Conservation (phyloP, 1,140 invertebrate genomes). For the Zaprionus gabonicus region DNA sequence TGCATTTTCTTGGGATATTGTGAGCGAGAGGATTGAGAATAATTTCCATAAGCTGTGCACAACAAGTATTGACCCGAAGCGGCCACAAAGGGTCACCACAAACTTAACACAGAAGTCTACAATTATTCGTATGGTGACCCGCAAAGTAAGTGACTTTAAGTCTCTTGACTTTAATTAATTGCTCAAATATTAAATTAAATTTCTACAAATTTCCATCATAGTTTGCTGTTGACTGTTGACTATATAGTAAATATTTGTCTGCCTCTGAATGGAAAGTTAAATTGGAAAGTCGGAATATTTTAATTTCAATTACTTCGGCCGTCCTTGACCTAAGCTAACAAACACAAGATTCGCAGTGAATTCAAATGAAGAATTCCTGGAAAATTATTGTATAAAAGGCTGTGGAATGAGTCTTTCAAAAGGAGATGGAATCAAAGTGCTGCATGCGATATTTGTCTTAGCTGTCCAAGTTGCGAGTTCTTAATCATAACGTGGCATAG, state of each 20-base stretch:
- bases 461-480: background rate
- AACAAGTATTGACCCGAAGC: background rate
- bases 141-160: background rate
- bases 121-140: background rate
- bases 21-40: background rate
- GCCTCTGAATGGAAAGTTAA: constrained; percentile 1
- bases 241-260: background rate
- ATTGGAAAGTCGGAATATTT: background rate
- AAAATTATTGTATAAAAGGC: background rate
- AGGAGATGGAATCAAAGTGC: background rate
- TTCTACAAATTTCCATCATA: background rate
- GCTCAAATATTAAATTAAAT: background rate
- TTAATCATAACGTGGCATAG: constrained; percentile 9
- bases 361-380: background rate
- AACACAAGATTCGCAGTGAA: background rate
- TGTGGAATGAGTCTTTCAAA: background rate
- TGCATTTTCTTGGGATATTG: background rate
- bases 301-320: background rate
- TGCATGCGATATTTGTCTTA: background rate
- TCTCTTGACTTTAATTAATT: background rate
- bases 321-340: constrained; percentile 4
- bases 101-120: background rate
- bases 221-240: background rate
- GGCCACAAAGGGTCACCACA: background rate
- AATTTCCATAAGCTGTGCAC: background rate